Evolutionary conservation across 1,140 invertebrate species (phyloP).

Genomic region (Trachymyrmex cornetzi): DNA sequence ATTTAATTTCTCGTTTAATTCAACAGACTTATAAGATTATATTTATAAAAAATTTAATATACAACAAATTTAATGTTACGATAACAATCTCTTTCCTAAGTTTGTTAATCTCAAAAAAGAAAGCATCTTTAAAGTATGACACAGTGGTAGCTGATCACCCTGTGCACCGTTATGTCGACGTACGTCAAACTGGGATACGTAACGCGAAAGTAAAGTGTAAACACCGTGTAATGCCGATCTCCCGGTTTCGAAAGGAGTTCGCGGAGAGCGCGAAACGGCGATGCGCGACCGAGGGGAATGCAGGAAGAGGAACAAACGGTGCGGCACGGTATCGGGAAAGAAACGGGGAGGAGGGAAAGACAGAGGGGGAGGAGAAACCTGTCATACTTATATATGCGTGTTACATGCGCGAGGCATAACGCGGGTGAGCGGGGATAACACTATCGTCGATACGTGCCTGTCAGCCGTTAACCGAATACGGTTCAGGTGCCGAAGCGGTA

Average conservation of each 20-base stretch:
- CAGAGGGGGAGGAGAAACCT: slow-evolving; percentile 13
- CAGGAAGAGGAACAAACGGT: slow-evolving; percentile 64
- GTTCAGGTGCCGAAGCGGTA: slow-evolving; percentile 70
- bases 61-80: background rate
- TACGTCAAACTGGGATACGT: slow-evolving; percentile 32
- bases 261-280: slow-evolving; percentile 50
- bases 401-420: slow-evolving; percentile 36
- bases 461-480: slow-evolving; percentile 74
- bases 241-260: slow-evolving; percentile 71
- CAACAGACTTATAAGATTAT: background rate
- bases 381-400: slow-evolving; percentile 34
- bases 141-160: slow-evolving; percentile 8
- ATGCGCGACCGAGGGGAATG: slow-evolving; percentile 54
- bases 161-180: slow-evolving; percentile 49
- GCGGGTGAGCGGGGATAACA: slow-evolving; percentile 8
- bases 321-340: slow-evolving; percentile 16
- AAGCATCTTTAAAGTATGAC: background rate
- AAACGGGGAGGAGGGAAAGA: background rate
- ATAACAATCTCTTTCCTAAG: background rate
- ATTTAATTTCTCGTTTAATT: background rate
- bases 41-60: slow-evolving; percentile 10
- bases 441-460: slow-evolving; percentile 52
- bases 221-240: slow-evolving; percentile 71
- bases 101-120: background rate
- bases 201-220: slow-evolving; percentile 66